phyloP scores from a whole-genome alignment of 2,888 invertebrate species.

The Ophion obscuratus region DNA sequence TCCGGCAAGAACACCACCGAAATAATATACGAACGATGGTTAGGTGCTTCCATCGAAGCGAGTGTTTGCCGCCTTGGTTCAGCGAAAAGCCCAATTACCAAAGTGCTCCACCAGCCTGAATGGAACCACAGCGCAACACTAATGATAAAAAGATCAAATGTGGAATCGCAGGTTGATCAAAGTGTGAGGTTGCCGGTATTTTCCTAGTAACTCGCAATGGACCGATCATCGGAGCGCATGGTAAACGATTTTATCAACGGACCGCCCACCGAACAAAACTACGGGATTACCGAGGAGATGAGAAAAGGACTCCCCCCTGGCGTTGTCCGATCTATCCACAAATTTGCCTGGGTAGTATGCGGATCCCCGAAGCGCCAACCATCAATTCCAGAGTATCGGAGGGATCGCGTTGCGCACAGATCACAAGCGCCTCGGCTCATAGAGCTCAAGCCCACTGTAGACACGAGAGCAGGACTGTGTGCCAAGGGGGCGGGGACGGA shows the following conservation, averaged over 20 bases:
- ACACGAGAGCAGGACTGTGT: conserved; percentile 4
- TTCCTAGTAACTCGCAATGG: not conserved
- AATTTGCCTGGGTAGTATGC: conserved; percentile 36
- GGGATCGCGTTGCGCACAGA: conserved; percentile 23
- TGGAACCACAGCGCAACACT: not conserved
- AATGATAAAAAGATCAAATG: not conserved
- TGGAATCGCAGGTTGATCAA: not conserved
- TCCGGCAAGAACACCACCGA: not conserved
- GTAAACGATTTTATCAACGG: not conserved
- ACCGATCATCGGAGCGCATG: not conserved
- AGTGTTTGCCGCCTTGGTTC: not conserved
- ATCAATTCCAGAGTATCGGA: conserved; percentile 42
- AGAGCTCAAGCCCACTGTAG: conserved; percentile 33
- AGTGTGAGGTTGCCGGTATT: not conserved
- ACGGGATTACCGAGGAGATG: not conserved
- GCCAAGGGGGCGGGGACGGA: not conserved
- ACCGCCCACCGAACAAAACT: not conserved
- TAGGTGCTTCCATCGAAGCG: not conserved
- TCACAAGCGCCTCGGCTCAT: conserved; percentile 24
- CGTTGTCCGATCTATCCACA: conserved; percentile 43
- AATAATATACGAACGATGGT: too few species aligned
- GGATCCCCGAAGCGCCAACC: conserved; percentile 45
- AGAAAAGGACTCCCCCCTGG: conserved; percentile 1
- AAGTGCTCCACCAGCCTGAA: not conserved
- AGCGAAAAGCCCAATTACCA: not conserved